phyloP scores from a whole-genome alignment of 2,888 invertebrate species.

The Rotaria macrura region DNA sequence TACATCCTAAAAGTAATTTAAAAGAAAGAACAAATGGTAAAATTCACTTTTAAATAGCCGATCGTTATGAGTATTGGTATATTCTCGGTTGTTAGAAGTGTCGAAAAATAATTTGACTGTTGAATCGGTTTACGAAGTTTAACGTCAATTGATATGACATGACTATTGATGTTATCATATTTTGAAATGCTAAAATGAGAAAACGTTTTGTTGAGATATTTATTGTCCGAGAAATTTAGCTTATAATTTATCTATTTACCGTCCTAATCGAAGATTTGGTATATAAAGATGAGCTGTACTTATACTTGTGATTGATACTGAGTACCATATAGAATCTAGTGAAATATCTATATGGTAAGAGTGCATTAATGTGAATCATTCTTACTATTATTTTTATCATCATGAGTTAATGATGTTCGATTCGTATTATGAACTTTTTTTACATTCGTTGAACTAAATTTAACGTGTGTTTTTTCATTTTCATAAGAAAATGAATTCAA shows the following conservation, averaged over 20 bases:
- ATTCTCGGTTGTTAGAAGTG: neutral
- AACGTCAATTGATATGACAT: neutral
- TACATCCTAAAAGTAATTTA: too few species aligned
- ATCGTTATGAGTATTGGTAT: neutral
- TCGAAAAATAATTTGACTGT: neutral
- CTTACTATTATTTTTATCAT: neutral
- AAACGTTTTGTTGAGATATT: neutral
- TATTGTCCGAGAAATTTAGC: neutral
- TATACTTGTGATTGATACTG: neutral
- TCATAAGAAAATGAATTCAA: neutral
- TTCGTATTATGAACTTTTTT: neutral
- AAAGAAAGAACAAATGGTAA: too few species aligned
- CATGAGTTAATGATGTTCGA: neutral
- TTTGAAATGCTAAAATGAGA: neutral
- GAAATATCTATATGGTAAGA: neutral
- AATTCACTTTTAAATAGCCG: neutral
- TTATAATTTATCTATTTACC: neutral
- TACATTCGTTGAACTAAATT: neutral
- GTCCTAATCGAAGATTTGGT: conserved; percentile 20
- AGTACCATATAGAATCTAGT: neutral
- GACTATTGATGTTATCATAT: conserved; percentile 17
- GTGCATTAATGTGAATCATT: neutral
- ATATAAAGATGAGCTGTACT: conserved; percentile 7
- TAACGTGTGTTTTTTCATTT: neutral
- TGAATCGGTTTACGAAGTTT: conserved; percentile 6